Base-by-base conservation (phyloP, 2,888 invertebrate genomes). In the Pachydiplax longipennis region DNA sequence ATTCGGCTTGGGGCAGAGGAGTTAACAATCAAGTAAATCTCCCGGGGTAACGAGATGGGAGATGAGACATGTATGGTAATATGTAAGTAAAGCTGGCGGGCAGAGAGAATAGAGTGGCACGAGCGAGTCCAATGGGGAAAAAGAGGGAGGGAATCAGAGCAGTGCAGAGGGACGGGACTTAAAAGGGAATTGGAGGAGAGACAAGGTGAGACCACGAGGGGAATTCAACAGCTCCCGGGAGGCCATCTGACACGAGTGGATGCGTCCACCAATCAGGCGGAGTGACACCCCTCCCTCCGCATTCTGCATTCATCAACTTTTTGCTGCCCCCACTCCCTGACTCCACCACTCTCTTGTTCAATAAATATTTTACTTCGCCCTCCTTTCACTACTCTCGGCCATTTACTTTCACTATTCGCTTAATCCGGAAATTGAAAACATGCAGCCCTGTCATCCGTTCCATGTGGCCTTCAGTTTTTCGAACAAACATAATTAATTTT, bases 171-270 rank as follows among this genome's bases (percentile, higher is more conserved):
- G 12, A n/a, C 1, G 44, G 44, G 81, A 31, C 31, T 25, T 31
- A 6, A 35, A 80, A 31, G 44, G 37, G 37, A 37, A 37, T 35
- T 80, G 15, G 35, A 18, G n/a, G n/a, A 35, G 61, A n/a, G 87
- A 48, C 35, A 37, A 87, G 87, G 61, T 35, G 53, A 87, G 35
- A 35, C 22, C 35, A 4, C 44, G 81, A 22, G 37, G 40, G 82
- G 58, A 37, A 87, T 87, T 87, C 87, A 61, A 61, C 87, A 61
- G 87, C 87, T 31, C 87, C 61, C 37, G 22, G 61, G 37, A 37
- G 61, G 13, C 61, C 87, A 87, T 87, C 58, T 37, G 87, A 87
- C 87, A 61, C 87, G 61, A 61, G 87, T 53, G 37, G 61, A 37
- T 82, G 25, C 82, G 48, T 82, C 53, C 53, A 58, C 13, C 83